phyloP scores from a whole-genome alignment of 2,113 vertebrate genomes.

The Gambusia holbrooki region DNA sequence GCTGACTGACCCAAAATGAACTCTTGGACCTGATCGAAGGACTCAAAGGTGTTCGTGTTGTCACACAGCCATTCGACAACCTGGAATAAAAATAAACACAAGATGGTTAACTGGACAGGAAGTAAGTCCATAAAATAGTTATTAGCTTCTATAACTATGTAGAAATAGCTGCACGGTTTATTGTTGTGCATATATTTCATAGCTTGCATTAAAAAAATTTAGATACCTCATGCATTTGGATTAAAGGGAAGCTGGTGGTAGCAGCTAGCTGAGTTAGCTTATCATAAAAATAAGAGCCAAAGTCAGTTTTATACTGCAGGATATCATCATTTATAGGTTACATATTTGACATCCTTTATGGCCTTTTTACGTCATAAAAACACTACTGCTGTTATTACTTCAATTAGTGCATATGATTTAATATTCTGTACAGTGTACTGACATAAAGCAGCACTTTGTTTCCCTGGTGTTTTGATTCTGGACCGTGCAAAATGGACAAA shows the following conservation, averaged over 20 bases:
- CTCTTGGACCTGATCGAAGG: slow-evolving; percentile 94
- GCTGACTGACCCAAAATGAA: slow-evolving; percentile 91
- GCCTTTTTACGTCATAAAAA: too few relatives aligned
- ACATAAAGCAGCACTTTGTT: too few relatives aligned
- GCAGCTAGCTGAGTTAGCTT: background rate
- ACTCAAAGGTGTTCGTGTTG: slow-evolving; percentile 81
- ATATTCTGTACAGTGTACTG: too few relatives aligned
- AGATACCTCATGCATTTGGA: background rate
- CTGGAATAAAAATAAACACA: slow-evolving; percentile 68
- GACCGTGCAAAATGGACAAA: too few relatives aligned
- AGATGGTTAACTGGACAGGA: background rate
- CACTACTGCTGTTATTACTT: too few relatives aligned
- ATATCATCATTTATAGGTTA: background rate
- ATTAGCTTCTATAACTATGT: background rate
- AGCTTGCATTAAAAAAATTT: too few relatives aligned
- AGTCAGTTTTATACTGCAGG: background rate
- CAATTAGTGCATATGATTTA: too few relatives aligned
- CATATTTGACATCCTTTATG: background rate
- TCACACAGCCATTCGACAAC: slow-evolving; percentile 92
- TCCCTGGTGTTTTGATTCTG: too few relatives aligned
- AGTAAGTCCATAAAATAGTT: background rate
- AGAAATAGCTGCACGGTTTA: too few relatives aligned
- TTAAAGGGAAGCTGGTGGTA: background rate
- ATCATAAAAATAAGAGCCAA: background rate
- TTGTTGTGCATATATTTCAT: too few relatives aligned